These are phyloP conservation scores for Xenentodon cancila DNA, from an alignment of 2,797 vertebrate species.

Conservation along the genomic window DNA sequence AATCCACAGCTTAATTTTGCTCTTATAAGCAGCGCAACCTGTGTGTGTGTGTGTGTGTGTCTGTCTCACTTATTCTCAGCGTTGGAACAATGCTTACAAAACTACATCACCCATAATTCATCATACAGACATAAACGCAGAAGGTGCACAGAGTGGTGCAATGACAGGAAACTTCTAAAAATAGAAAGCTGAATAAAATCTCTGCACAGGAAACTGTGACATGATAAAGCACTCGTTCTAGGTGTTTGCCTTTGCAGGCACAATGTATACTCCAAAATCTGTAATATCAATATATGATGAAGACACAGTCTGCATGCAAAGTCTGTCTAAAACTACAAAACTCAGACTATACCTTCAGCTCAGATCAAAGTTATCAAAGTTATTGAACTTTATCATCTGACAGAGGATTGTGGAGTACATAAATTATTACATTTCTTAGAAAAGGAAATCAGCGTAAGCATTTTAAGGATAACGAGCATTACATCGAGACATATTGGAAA, in stretches of 20 bases:
- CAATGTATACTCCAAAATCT: conserved; percentile 30
- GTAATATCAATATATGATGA: conserved; percentile 45
- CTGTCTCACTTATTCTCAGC: conserved; percentile 67
- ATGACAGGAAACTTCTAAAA: conserved; percentile 69
- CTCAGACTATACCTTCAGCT: conserved; percentile 8
- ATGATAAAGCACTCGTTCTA: conserved; percentile 70
- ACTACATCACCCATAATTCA: conserved; percentile 80
- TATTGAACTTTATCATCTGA: conserved; percentile 6
- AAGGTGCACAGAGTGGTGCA: conserved; percentile 76
- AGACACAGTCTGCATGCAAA: conserved; percentile 21
- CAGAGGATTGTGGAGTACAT: not conserved
- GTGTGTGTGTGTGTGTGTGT: conserved; percentile 33
- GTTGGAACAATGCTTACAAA: conserved; percentile 73
- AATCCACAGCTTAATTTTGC: conserved; percentile 54
- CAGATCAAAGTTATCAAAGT: not conserved
- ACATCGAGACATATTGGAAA: too few relatives aligned
- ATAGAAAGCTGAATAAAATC: conserved; percentile 72
- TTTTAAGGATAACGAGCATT: too few relatives aligned
- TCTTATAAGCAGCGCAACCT: conserved; percentile 53
- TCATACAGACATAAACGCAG: conserved; percentile 71
- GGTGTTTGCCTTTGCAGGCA: conserved; percentile 57
- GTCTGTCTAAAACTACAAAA: conserved; percentile 10
- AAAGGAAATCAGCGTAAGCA: too few relatives aligned
- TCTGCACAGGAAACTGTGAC: conserved; percentile 53
- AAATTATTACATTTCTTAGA: too few relatives aligned